Base-by-base conservation (phyloP, 2,888 invertebrate genomes). In the Psococerastis gibbosa region DNA sequence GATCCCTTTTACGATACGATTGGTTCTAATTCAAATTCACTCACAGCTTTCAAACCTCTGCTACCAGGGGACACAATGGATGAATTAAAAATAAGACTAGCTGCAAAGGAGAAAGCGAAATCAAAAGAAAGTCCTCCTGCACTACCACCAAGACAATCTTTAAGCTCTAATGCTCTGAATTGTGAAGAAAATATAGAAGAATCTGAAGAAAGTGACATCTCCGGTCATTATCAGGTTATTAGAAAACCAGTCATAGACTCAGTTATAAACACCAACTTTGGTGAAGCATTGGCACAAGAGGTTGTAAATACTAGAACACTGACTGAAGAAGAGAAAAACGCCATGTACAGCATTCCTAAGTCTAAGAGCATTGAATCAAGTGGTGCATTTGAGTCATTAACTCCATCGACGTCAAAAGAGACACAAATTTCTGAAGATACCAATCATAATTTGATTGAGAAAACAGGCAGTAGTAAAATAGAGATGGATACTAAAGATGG, bases 1-100 rank as follows among this genome's bases (percentile, higher is more conserved):
- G 38, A 38, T 20, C 38, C 38, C 5, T 38, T 38, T 5, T 38
- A 38, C 20, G 38, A 38, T 20, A 38, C 38, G 15, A 38, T 38
- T 5, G 38, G 20, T 17, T 13, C 15, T 11, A 20, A n/a, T 38
- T 9, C 6, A 34, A 18, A 8, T 13, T 20, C 17, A 5, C 4
- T 4, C 3, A 4, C 15, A 11, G 17, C 6, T 13, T 38, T 38
- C 5, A 38, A 38, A 18, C 38, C 38, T 18, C 17, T 38, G n/a
- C 22, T 38, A 38, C 17, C 38, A 5, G 43, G 32, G 13, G 46
- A 44, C 13, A 43, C 45, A 32, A 32, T 16, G 27, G 22, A 23
- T 32, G 51, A 51, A 47, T 49, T 49, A 31, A 11, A 31, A 11
- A 27, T 48, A 38, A 49, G 46, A 15, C 46, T 49, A 16, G 34